A percentile compares a stretch with the other conserved stretches of the same genome.
These are phyloP conservation scores for Bombus pascuorum DNA, from an alignment of 1,140 invertebrate genomes.

Conservation along the genomic window DNA sequence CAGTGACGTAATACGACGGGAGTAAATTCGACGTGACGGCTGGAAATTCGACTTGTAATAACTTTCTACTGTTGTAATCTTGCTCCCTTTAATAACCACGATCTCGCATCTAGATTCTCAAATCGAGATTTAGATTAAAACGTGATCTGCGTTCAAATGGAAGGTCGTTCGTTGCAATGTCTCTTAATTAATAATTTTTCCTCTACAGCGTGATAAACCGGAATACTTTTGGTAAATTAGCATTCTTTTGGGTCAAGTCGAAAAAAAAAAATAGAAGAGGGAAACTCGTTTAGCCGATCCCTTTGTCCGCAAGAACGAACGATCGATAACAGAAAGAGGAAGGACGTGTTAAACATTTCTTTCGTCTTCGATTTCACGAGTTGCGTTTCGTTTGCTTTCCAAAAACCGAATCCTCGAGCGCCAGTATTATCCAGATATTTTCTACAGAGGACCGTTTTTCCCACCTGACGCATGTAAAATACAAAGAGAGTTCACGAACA, in stretches of 20 bases:
- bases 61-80: background rate
- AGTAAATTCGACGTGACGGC: background rate
- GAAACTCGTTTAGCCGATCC: background rate
- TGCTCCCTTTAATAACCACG: background rate
- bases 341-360: background rate
- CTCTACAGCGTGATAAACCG: too few species aligned
- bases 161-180: background rate
- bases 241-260: background rate
- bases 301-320: background rate
- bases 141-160: constrained; percentile 10
- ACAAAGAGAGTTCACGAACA: background rate
- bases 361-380: too few species aligned
- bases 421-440: background rate
- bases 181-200: background rate
- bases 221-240: background rate
- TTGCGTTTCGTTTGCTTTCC: background rate
- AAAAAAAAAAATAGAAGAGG: background rate
- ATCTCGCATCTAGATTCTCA: background rate
- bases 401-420: background rate
- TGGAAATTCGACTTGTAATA: constrained; percentile 33
- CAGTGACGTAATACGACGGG: constrained; percentile 1
- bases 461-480: background rate
- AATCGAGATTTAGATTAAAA: constrained; percentile 26
- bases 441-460: background rate
- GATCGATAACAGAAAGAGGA: too few species aligned